Conservation (phyloP, 2,888 invertebrate genomes). For the Lypha dubia region DNA sequence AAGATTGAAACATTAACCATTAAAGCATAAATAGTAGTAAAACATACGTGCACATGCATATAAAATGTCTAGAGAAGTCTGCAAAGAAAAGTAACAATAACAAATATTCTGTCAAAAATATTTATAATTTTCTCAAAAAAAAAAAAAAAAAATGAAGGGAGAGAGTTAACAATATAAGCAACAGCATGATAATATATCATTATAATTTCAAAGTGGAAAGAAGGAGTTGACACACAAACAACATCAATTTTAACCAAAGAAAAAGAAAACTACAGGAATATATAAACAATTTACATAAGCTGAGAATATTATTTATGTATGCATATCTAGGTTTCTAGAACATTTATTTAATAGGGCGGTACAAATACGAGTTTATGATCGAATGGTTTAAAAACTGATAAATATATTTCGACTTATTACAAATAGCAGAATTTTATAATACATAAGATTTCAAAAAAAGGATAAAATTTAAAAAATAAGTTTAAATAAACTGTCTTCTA, state of each 20-base stretch:
- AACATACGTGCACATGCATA: not conserved
- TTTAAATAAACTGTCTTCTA: too few species aligned
- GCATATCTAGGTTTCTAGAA: not conserved
- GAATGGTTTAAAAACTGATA: too few species aligned
- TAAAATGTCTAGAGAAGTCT: slow-evolving; percentile 14
- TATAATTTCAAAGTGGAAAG: slow-evolving; percentile 18
- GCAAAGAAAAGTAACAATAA: slow-evolving; percentile 29
- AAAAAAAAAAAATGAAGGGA: too few species aligned
- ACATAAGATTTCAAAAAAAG: too few species aligned
- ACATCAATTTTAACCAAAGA: slow-evolving; percentile 36
- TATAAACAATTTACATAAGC: not conserved
- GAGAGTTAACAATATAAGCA: slow-evolving; percentile 51
- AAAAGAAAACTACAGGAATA: not conserved
- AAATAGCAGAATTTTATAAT: too few species aligned
- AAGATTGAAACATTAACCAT: slow-evolving; percentile 74
- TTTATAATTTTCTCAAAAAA: slow-evolving; percentile 6
- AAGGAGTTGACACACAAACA: slow-evolving; percentile 51
- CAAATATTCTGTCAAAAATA: slow-evolving; percentile 24
- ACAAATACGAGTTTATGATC: too few species aligned
- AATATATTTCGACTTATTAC: too few species aligned
- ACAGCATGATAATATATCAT: slow-evolving; percentile 63
- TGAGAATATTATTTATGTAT: not conserved
- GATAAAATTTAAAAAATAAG: too few species aligned
- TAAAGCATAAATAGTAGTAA: slow-evolving; percentile 27
- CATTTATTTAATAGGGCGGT: not conserved